Percentiles rank a stretch among this genome's conserved stretches.
These are phyloP conservation scores for Lampris megalopsis DNA, from an alignment of 2,113 vertebrate species.

Conservation along the genomic window DNA sequence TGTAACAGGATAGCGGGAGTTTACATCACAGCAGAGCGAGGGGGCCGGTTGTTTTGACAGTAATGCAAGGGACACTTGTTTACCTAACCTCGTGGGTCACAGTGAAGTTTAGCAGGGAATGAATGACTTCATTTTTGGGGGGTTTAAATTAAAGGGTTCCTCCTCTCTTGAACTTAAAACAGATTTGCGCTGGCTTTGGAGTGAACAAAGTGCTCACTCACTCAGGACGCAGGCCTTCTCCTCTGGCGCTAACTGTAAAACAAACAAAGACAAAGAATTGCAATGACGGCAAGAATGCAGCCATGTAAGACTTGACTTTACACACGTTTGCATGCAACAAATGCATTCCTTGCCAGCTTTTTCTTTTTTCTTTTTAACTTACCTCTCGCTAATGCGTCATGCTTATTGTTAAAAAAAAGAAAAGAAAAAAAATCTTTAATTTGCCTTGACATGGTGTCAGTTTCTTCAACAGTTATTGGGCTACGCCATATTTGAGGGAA, in stretches of 20 bases:
- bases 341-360: conserved; percentile 11
- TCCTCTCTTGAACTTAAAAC: conserved; percentile 81
- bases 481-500: conserved; percentile 76
- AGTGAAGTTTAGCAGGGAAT: conserved; percentile 76
- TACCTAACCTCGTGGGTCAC: conserved; percentile 78
- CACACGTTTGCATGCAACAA: conserved; percentile 32
- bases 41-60: conserved; percentile 74
- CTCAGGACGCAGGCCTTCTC: conserved; percentile 44
- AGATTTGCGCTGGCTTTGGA: conserved; percentile 76
- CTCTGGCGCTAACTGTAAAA: conserved; percentile 52
- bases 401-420: conserved; percentile 29
- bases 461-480: conserved; percentile 73
- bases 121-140: conserved; percentile 82
- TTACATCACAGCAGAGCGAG: conserved; percentile 68
- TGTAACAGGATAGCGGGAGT: conserved; percentile 75
- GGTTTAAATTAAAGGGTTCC: conserved; percentile 83
- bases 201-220: conserved; percentile 74
- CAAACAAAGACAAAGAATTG: conserved; percentile 50
- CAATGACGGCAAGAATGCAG: conserved; percentile 41
- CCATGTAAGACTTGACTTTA: conserved; percentile 10
- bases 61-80: conserved; percentile 79
- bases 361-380: conserved; percentile 36
- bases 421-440: conserved; percentile 48
- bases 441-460: conserved; percentile 68
- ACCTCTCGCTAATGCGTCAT: conserved; percentile 38